Evolutionary conservation across 2,888 invertebrate species (phyloP).

Genomic region (Drosophila buzzatii): DNA sequence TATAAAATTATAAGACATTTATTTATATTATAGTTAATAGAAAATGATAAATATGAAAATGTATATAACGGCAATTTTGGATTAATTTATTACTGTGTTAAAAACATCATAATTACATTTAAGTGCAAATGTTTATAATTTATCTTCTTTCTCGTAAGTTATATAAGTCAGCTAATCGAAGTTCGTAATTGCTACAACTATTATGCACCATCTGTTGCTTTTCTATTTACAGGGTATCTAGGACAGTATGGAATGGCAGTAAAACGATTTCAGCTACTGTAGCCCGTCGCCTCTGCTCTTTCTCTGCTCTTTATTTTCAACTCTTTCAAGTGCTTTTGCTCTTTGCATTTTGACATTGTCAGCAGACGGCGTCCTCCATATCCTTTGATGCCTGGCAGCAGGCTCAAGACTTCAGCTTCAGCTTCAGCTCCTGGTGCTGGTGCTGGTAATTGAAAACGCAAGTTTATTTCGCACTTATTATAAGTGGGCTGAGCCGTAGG

Average conservation of each 20-base stretch:
- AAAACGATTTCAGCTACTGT: slow-evolving; percentile 38
- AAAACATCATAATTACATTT: too few relatives aligned
- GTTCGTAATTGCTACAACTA: too few relatives aligned
- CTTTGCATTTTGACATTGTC: slow-evolving; percentile 80
- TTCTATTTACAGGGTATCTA: slow-evolving; percentile 2
- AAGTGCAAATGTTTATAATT: too few relatives aligned
- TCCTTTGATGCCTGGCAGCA: slow-evolving; percentile 72
- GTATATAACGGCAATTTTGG: too few relatives aligned
- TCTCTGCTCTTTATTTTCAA: slow-evolving; percentile 35
- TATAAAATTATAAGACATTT: too few relatives aligned
- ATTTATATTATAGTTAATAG: too few relatives aligned
- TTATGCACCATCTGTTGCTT: not conserved
- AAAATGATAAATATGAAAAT: too few relatives aligned
- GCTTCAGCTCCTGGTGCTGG: slow-evolving; percentile 29
- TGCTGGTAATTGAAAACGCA: slow-evolving; percentile 83
- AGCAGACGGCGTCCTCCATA: slow-evolving; percentile 70
- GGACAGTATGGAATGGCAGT: slow-evolving; percentile 16
- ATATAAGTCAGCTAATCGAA: too few relatives aligned
- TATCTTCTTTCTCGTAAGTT: too few relatives aligned
- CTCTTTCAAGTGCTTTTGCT: slow-evolving; percentile 69
- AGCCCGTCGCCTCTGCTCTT: slow-evolving; percentile 27
- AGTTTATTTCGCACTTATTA: slow-evolving; percentile 80
- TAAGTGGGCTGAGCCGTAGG: slow-evolving; percentile 10
- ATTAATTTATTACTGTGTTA: too few relatives aligned
- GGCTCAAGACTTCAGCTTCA: slow-evolving; percentile 41